A percentile compares a stretch with the other conserved stretches of the same genome.
phyloP scores from a whole-genome alignment of 2,888 invertebrate genomes.

The Danaus chrysippus region DNA sequence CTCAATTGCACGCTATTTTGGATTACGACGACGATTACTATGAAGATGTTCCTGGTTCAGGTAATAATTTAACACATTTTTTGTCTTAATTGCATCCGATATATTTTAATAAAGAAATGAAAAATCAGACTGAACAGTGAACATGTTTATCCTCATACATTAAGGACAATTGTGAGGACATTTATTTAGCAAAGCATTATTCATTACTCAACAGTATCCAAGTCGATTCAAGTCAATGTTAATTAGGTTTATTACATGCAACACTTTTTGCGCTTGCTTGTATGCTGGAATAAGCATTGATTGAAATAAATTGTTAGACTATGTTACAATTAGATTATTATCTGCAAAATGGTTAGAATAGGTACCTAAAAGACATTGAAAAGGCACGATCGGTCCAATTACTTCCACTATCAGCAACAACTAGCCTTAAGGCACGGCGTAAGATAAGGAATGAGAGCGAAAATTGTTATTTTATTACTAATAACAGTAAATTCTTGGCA shows the following conservation, averaged over 20 bases:
- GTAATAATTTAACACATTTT: constrained; percentile 39
- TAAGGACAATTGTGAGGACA: background rate
- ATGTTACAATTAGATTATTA: constrained; percentile 41
- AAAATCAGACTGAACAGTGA: background rate
- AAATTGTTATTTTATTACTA: constrained; percentile 17
- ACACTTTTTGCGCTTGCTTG: constrained; percentile 11
- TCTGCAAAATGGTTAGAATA: constrained; percentile 37
- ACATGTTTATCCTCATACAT: background rate
- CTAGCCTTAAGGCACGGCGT: constrained; percentile 38
- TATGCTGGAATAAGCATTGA: constrained; percentile 14
- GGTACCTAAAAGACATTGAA: constrained; percentile 38
- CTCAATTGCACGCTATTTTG: constrained; percentile 84
- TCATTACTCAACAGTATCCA: background rate
- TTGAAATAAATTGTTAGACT: constrained; percentile 39
- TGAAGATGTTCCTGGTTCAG: constrained; percentile 79
- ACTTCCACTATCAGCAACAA: constrained; percentile 52
- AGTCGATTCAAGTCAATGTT: constrained; percentile 1
- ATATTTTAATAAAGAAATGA: background rate
- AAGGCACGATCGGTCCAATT: constrained; percentile 48
- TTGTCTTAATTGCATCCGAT: background rate
- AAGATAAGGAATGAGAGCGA: constrained; percentile 32
- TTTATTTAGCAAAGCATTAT: background rate
- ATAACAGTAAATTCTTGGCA: constrained; percentile 22
- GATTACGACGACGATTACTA: constrained; percentile 84
- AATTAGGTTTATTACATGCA: constrained; percentile 12